Evolutionary conservation across 1,140 invertebrate species (phyloP), one percentile per base, ranked within the genome.

Genomic region (Rhopalosiphum padi): DNA sequence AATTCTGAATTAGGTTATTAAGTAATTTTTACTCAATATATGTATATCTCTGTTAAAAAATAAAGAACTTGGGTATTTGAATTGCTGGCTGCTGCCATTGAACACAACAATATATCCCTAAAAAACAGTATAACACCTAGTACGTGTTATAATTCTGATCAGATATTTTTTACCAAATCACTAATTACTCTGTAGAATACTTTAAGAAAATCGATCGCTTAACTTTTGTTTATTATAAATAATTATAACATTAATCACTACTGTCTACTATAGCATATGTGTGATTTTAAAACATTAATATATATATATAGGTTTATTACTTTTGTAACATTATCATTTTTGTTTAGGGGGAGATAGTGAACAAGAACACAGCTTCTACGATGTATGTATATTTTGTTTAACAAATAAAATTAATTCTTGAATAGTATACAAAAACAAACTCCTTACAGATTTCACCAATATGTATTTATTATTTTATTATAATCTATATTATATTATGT

Each of bases 321-420:
- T n/a, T 77, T 77, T 0, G 30, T n/a, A 77, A 88, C n/a, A 51
- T 21, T 11, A 48, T 51, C 15, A 25, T 89, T 9, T 89, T 90
- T 90, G 53, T 55, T 83, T 60, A 93, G 91, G 82, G 15, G 37
- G 41, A 25, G 37, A 46, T 18, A n/a, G 30, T n/a, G 82, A 93
- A 30, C 48, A 83, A 85, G 46, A 85, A 51, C 46, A 35, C 48
- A 93, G 91, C 55, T 23, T 83, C n/a, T 93, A 55, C n/a, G 82
- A 93, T n/a, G 82, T 93, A 85, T 93, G 91, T 55, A 93, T 93
- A 86, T 93, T 86, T 85, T 93, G 91, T 85, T 85, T 93, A 43
- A 85, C 91, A 53, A 93, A 93, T 86, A 86, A 43, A 85, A 51
- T 41, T 1, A 85, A 51, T 82, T 85, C 18, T 48, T 83, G 18